Conservation (phyloP, 2,888 invertebrate species). For the Pheosia tremula region DNA sequence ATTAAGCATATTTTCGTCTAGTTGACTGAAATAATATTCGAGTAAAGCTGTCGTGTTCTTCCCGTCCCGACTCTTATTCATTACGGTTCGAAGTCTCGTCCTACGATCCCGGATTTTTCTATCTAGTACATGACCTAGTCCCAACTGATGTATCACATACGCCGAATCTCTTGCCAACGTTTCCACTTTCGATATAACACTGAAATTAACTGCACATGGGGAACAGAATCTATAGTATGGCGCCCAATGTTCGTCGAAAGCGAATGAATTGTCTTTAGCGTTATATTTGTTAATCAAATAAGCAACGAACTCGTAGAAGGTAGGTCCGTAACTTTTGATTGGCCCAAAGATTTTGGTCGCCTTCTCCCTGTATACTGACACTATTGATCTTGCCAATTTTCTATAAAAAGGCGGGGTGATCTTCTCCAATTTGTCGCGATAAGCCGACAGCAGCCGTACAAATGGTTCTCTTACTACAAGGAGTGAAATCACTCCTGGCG, state of each 20-base stretch:
- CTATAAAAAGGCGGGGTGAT: slow-evolving; percentile 88
- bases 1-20: slow-evolving; percentile 81
- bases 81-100: slow-evolving; percentile 78
- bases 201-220: slow-evolving; percentile 87
- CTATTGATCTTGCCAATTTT: slow-evolving; percentile 87
- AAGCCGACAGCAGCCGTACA: slow-evolving; percentile 88
- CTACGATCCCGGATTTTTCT: slow-evolving; percentile 77
- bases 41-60: slow-evolving; percentile 72
- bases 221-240: slow-evolving; percentile 87
- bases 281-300: slow-evolving; percentile 87
- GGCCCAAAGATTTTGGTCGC: slow-evolving; percentile 60
- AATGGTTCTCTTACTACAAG: slow-evolving; percentile 90
- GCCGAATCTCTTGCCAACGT: slow-evolving; percentile 85
- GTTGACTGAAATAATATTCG: slow-evolving; percentile 83
- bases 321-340: slow-evolving; percentile 80
- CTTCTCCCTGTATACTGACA: slow-evolving; percentile 83
- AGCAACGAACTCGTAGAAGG: slow-evolving; percentile 89
- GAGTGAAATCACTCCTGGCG: slow-evolving; percentile 86
- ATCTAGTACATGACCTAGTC: slow-evolving; percentile 80
- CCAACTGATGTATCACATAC: slow-evolving; percentile 85
- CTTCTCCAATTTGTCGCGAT: slow-evolving; percentile 90
- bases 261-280: slow-evolving; percentile 65
- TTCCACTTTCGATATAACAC: slow-evolving; percentile 86
- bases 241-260: slow-evolving; percentile 87
- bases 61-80: slow-evolving; percentile 82